Evolutionary conservation across 2,113 vertebrate genomes (phyloP).

Genomic region (Lepus europaeus): DNA sequence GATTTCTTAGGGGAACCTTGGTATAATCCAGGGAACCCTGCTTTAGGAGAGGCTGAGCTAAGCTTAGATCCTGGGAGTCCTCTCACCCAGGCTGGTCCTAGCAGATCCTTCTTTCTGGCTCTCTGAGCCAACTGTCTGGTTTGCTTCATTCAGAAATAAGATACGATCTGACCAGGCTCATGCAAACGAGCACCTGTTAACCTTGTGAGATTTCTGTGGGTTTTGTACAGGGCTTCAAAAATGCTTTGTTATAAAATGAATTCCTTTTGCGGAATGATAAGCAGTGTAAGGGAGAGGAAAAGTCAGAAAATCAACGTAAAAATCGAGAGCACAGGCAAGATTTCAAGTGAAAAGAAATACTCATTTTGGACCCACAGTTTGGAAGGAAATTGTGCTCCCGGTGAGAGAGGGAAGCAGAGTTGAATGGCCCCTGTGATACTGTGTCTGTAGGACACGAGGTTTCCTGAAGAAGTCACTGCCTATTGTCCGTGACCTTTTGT

Average conservation of each 20-base stretch:
- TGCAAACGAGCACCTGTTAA: neutral
- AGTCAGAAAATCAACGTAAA: slow-evolving; percentile 35
- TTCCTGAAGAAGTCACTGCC: neutral
- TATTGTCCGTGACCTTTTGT: slow-evolving; percentile 65
- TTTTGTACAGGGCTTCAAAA: neutral
- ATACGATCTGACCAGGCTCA: neutral
- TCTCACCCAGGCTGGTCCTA: neutral
- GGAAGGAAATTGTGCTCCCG: neutral
- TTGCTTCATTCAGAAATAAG: slow-evolving; percentile 31
- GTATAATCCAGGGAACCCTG: neutral
- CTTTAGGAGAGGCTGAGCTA: neutral
- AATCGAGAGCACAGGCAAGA: neutral
- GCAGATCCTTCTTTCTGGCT: neutral
- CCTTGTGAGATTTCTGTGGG: neutral
- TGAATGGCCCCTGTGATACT: neutral
- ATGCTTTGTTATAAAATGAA: slow-evolving; percentile 6
- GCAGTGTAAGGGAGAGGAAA: neutral
- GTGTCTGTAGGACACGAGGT: neutral
- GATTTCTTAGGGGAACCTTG: neutral
- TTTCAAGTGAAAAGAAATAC: neutral
- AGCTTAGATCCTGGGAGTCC: neutral
- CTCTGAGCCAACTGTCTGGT: neutral
- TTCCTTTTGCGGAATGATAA: neutral
- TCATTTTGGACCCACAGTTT: neutral
- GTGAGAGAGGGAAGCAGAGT: neutral